Base-by-base conservation (phyloP, 2,113 vertebrate species). In the Nothobranchius kuhntae region DNA sequence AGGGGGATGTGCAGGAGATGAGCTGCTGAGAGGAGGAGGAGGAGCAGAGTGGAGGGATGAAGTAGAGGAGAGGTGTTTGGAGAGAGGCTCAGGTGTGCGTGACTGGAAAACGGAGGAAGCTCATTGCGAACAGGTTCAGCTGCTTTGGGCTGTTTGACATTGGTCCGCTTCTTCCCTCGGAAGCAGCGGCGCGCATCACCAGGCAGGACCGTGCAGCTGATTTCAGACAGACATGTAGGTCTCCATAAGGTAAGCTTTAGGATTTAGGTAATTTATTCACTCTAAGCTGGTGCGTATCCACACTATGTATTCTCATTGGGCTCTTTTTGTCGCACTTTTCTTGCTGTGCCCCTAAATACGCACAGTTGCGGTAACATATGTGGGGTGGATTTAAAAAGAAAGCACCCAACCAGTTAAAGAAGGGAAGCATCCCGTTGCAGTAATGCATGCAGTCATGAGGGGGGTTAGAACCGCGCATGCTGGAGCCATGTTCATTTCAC, bases 51-150 rank as follows among this genome's bases (percentile, higher is more conserved):
- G 79, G 66, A 50, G 72, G 75, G 75, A 53, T 62, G 78, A 82
- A 75, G 74, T 61, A 67, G 78, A 68, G 86, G 75, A 65, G 86
- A 77, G 76, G 81, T 86, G 84, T 82, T 85, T 67, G 76, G 82
- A 86, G 86, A 75, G 68, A 77, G 75, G 68, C 83, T 89, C 89
- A 89, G 88, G 88, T 90, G 89, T 89, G 85, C 89, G 91, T 93
- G 91, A 91, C 88, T 81, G 71, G 89, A 90, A 91, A 89, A 82
- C 91, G 79, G 75, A 89, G 84, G 75, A 65, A 73, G 73, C 71
- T 73, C 70, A 42, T 74, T 59, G 71, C 72, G 35, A 57, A 47
- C 67, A 55, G 66, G 53, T 44, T 64, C 73, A 45, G 68, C 73
- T 60, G 75, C 61, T 68, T 52, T 67, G 61, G 56, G 35, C 61